A percentile compares a stretch with the other conserved stretches of the same genome.
Evolutionary conservation across 2,113 vertebrate species (phyloP).

Genomic region (Peromyscus californicus): DNA sequence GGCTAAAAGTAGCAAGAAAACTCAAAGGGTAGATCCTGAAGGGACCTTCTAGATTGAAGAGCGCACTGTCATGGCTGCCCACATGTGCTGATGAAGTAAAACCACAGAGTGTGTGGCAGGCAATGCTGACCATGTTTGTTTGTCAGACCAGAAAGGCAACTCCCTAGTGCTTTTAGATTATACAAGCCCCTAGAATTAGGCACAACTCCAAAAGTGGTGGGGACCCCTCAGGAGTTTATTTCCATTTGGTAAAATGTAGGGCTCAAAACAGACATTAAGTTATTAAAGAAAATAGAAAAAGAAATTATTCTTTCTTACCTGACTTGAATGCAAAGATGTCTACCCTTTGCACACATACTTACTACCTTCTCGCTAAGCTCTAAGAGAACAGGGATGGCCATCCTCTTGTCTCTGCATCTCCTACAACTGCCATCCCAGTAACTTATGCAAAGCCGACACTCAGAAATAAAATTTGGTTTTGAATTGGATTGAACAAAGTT

Average conservation of each 20-base stretch:
- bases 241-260: slow-evolving; percentile 26
- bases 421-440: not conserved
- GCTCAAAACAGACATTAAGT: slow-evolving; percentile 36
- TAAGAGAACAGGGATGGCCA: not conserved
- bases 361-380: not conserved
- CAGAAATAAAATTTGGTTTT: not conserved
- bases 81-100: not conserved
- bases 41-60: not conserved
- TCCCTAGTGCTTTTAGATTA: not conserved
- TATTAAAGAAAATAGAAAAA: slow-evolving; percentile 21
- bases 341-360: not conserved
- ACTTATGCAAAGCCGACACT: not conserved
- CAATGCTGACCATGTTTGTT: not conserved
- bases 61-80: not conserved
- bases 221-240: slow-evolving; percentile 47
- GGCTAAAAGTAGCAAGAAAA: not conserved
- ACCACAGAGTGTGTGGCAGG: not conserved
- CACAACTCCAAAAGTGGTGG: not conserved
- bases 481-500: not conserved
- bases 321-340: slow-evolving; percentile 2
- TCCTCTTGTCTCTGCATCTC: not conserved
- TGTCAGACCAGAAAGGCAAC: not conserved
- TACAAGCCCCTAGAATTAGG: not conserved
- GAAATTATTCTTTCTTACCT: slow-evolving; percentile 17
- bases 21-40: not conserved